Conservation (phyloP, 2,797 vertebrate species). For the Sphenodon punctatus region DNA sequence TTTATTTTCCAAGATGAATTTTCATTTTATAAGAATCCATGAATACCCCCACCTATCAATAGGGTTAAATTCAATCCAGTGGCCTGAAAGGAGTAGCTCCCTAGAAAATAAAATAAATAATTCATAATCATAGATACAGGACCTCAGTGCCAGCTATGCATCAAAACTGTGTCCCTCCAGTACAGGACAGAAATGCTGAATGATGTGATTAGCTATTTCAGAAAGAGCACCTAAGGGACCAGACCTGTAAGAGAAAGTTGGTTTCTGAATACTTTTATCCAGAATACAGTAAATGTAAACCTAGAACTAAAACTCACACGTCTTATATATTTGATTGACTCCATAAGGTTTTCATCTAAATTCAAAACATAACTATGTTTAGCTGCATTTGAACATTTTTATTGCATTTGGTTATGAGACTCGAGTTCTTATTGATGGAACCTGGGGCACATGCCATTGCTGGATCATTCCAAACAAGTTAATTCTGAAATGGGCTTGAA, state of each 20-base stretch:
- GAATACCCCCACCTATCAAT: slow-evolving; percentile 21
- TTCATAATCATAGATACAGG: slow-evolving; percentile 39
- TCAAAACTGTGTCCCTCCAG: slow-evolving; percentile 39
- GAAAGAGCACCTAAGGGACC: slow-evolving; percentile 8
- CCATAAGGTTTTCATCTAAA: slow-evolving; percentile 63
- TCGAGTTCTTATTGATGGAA: slow-evolving; percentile 61
- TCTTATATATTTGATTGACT: slow-evolving; percentile 62
- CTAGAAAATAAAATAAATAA: slow-evolving; percentile 51
- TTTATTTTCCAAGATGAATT: slow-evolving; percentile 33
- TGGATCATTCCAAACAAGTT: slow-evolving; percentile 66
- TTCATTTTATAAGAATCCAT: slow-evolving; percentile 44
- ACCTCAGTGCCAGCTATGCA: slow-evolving; percentile 36
- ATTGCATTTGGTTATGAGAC: slow-evolving; percentile 66
- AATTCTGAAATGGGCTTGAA: slow-evolving; percentile 66
- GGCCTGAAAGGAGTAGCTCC: slow-evolving; percentile 7
- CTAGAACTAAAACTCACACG: slow-evolving; percentile 41
- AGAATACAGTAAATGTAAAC: slow-evolving; percentile 14
- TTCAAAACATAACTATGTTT: slow-evolving; percentile 62
- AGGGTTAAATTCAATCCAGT: slow-evolving; percentile 25
- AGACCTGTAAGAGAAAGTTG: slow-evolving; percentile 34
- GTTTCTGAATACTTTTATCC: slow-evolving; percentile 28
- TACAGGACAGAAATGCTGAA: slow-evolving; percentile 39
- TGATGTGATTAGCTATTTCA: slow-evolving; percentile 26
- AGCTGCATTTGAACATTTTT: slow-evolving; percentile 63
- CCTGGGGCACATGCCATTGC: slow-evolving; percentile 36